These are phyloP conservation scores for Babylonia areolata DNA, from an alignment of 1,140 invertebrate genomes.

Conservation along the genomic window DNA sequence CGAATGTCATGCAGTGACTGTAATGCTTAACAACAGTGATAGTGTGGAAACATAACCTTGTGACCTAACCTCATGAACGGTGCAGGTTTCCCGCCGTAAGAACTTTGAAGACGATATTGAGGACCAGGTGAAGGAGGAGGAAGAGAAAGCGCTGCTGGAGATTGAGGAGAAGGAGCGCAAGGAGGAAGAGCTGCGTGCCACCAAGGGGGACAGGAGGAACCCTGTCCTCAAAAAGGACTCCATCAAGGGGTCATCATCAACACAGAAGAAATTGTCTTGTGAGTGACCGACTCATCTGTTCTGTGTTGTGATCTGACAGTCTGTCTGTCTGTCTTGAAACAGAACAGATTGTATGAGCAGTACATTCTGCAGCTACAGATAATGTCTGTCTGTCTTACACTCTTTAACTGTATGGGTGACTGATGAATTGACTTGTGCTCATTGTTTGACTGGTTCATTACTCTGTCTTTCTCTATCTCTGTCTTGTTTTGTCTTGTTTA, in stretches of 20 bases:
- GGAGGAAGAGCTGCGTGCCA: background rate
- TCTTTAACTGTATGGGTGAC: too few species aligned
- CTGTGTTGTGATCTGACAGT: too few species aligned
- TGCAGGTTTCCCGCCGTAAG: constrained; percentile 11
- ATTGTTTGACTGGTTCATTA: background rate
- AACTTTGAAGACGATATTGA: constrained; percentile 66
- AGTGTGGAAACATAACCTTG: too few species aligned
- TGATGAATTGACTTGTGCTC: too few species aligned
- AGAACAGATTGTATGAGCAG: too few species aligned
- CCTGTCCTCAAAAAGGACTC: background rate
- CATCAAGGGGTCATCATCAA: background rate
- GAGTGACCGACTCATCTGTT: too few species aligned
- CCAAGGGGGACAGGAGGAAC: background rate
- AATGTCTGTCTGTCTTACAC: too few species aligned
- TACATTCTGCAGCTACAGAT: too few species aligned
- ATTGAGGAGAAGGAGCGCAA: constrained; percentile 48
- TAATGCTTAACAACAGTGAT: too few species aligned
- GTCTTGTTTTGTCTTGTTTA: background rate
- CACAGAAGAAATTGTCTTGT: background rate
- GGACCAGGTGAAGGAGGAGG: constrained; percentile 69
- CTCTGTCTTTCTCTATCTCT: background rate
- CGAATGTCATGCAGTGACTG: too few species aligned
- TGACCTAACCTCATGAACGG: background rate
- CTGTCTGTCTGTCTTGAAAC: too few species aligned
- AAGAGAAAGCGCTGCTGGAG: constrained; percentile 67